Evolutionary conservation across 1,140 invertebrate species (phyloP), one percentile per base, ranked within the genome.

Genomic region (Oedothorax gibbosus): DNA sequence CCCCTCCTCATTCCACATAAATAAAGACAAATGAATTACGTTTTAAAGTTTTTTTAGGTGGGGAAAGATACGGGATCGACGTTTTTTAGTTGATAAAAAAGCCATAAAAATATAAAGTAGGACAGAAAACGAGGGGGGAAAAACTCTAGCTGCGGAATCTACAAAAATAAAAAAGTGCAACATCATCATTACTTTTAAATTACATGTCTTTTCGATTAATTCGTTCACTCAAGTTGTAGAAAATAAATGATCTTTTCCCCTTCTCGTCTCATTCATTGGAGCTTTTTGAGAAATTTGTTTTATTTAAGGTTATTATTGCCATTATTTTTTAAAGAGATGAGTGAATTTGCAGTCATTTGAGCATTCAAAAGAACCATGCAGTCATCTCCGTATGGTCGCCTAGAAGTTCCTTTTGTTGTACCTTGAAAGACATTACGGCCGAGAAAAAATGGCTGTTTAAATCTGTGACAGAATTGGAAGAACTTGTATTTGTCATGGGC

Each of bases 181-280:
- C 82, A 84, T 77, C 82, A 76, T 84, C 82, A 76, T 84, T 84
- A 84, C 82, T 84, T 84, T 84, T 84, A 84, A 84, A 84, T 84
- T 84, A 76, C 72, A 76, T 60, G 82, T 56, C 73, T 76, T 84
- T 84, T 77, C 82, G 82, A 84, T 84, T 84, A 84, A 84, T 84
- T 84, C 82, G 50, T 77, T 77, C 73, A 50, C 64, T 76, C 73
- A 56, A 73, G 68, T 82, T 82, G 80, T 82, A 64, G 68, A 54
- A 82, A 82, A 82, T 82, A 82, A 82, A 82, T 82, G 80, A 82
- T 82, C 68, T 73, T 62, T 82, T 66, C 62, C 78, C 62, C 77
- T 81, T 50, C 18, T 81, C 49, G 56, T 14, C 20, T 81, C 35
- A 81, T 57, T 71, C 66, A 71, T 69, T 21, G 53, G 21, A 56